These are phyloP conservation scores for Matsumyia berberina DNA, from an alignment of 2,888 invertebrate species.

Conservation along the genomic window DNA sequence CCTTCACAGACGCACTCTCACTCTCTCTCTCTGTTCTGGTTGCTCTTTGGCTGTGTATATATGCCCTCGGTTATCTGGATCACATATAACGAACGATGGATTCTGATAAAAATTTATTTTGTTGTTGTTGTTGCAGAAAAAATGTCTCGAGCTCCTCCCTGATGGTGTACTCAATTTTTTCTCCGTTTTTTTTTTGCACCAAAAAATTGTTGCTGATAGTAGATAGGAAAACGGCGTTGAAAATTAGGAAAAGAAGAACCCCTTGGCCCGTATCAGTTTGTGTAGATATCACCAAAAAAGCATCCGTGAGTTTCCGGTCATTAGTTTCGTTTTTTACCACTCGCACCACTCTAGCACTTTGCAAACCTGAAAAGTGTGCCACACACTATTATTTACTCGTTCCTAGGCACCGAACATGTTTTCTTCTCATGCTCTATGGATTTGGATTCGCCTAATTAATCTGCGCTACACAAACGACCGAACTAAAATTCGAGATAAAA, in stretches of 20 bases:
- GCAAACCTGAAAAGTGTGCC: neutral
- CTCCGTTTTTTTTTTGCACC: neutral
- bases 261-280: constrained; percentile 1
- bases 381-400: constrained; percentile 54
- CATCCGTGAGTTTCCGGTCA: constrained; percentile 43
- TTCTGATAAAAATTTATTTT: constrained; percentile 69
- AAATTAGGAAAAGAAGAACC: neutral
- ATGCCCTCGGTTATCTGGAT: constrained; percentile 68
- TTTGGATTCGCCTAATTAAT: constrained; percentile 31
- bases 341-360: neutral
- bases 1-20: constrained; percentile 19
- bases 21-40: constrained; percentile 6
- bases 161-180: constrained; percentile 20
- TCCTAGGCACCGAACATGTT: constrained; percentile 59
- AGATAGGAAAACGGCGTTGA: too few species aligned
- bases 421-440: constrained; percentile 60
- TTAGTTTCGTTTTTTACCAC: constrained; percentile 18
- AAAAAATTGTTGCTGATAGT: constrained; percentile 45
- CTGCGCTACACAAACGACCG: constrained; percentile 6
- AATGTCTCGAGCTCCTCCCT: constrained; percentile 59
- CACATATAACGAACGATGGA: constrained; percentile 59
- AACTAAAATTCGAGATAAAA: constrained; percentile 34
- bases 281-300: constrained; percentile 5
- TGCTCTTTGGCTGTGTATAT: constrained; percentile 13
- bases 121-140: constrained; percentile 40